phyloP scores from a whole-genome alignment of 2,888 invertebrate genomes.

The Elegia similella region DNA sequence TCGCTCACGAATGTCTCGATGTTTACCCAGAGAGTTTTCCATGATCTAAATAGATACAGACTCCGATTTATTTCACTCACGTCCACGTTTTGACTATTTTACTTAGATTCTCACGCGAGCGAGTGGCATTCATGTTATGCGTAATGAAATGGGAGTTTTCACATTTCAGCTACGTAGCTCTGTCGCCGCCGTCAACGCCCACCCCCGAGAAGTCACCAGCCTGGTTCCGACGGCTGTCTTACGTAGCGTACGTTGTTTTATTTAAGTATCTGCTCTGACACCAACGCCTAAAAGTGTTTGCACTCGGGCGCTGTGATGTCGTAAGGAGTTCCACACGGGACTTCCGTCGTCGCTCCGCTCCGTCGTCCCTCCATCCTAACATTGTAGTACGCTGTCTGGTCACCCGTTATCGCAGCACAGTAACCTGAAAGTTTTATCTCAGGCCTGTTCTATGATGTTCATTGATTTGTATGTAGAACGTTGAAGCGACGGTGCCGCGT shows the following conservation, averaged over 20 bases:
- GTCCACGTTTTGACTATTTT: constrained; percentile 21
- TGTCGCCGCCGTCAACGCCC: constrained; percentile 47
- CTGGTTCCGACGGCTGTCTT: constrained; percentile 52
- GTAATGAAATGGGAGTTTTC: constrained; percentile 43
- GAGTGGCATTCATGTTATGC: constrained; percentile 32
- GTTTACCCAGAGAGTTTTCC: constrained; percentile 42
- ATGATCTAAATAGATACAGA: constrained; percentile 37
- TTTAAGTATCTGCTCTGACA: constrained; percentile 22
- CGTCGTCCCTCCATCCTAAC: too few species aligned
- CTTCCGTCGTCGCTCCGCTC: too few species aligned
- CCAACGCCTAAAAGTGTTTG: background rate
- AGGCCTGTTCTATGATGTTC: too few species aligned
- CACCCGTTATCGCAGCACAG: too few species aligned
- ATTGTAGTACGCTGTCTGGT: too few species aligned
- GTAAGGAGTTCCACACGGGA: too few species aligned
- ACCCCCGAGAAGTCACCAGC: constrained; percentile 46
- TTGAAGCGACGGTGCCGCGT: too few species aligned
- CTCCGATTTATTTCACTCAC: constrained; percentile 25
- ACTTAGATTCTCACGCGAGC: constrained; percentile 31
- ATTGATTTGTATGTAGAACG: too few species aligned
- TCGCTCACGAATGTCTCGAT: constrained; percentile 43
- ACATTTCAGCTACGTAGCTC: constrained; percentile 52
- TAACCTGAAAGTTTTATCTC: too few species aligned
- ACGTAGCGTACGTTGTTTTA: constrained; percentile 49
- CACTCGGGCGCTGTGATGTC: too few species aligned